Evolutionary conservation across 2,888 invertebrate genomes (phyloP).

Genomic region (Acronicta leporina): DNA sequence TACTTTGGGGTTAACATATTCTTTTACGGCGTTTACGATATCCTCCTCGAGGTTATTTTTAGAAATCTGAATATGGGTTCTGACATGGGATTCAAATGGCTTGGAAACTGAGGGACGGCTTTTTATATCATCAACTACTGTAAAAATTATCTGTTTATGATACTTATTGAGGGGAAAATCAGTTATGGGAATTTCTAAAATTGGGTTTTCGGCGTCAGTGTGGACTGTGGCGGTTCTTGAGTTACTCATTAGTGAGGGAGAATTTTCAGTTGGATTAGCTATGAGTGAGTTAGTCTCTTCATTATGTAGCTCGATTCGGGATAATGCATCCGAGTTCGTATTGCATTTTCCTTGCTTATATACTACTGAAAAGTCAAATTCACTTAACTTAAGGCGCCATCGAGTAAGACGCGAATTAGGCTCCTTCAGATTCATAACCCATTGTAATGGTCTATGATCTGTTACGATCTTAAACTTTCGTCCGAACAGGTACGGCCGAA

Average conservation of each 20-base stretch:
- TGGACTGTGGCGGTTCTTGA: slow-evolving; percentile 5
- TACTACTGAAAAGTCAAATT: slow-evolving; percentile 38
- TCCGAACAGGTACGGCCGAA: neutral
- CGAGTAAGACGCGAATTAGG: slow-evolving; percentile 1
- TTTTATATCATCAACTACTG: slow-evolving; percentile 4
- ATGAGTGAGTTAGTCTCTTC: slow-evolving; percentile 1
- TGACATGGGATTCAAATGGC: slow-evolving; percentile 4
- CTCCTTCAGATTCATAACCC: neutral
- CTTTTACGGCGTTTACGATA: slow-evolving; percentile 6
- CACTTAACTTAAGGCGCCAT: slow-evolving; percentile 44
- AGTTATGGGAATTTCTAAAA: slow-evolving; percentile 7
- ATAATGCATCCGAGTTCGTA: slow-evolving; percentile 45
- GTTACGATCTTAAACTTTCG: slow-evolving; percentile 2
- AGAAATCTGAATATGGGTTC: slow-evolving; percentile 11
- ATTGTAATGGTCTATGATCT: slow-evolving; percentile 7
- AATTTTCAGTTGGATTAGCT: neutral
- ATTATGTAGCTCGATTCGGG: slow-evolving; percentile 32
- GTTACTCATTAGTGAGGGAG: neutral
- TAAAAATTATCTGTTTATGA: slow-evolving; percentile 6
- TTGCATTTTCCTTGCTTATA: slow-evolving; percentile 46
- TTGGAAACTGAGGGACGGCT: slow-evolving; percentile 4
- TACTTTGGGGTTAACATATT: slow-evolving; percentile 10
- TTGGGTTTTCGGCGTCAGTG: neutral
- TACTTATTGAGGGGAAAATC: slow-evolving; percentile 4
- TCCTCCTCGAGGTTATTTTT: slow-evolving; percentile 12